Evolutionary conservation across 1,140 invertebrate species (phyloP), one percentile per base, ranked within the genome.

Genomic region (Brachionus rotundiformis): DNA sequence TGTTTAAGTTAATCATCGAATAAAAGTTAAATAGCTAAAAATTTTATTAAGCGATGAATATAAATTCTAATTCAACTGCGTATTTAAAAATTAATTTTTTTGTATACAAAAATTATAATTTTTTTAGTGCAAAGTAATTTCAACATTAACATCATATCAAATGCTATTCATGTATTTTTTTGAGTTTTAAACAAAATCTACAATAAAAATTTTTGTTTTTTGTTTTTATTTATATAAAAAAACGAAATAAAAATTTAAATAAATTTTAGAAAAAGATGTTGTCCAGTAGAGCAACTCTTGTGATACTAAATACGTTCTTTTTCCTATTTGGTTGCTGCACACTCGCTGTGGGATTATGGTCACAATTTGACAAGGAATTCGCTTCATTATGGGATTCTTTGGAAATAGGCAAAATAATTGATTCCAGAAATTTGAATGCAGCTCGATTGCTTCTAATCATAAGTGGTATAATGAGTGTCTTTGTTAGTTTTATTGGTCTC

Each of bases 361-460:
- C 76, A 33, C 76, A 79, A 59, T 79, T 59, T 59, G 76, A 79
- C 27, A 79, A 79, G n/a, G 36, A 79, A 39, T 79, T 79, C 25
- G 33, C 76, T 5, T 39, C 47, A 10, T 10, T 79, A 25, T 79
- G 76, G 76, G 54, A 79, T 54, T 33, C 76, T 19, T 63, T 79
- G 29, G 76, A 79, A 33, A 63, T 79, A 41, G 54, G 76, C 8
- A 79, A 59, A 63, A 59, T 79, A 23, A 59, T 79, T n/a, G 76
- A 79, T 19, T 47, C 76, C 3, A 54, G 33, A 33, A 63, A 49
- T 31, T 39, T 79, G n/a, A 79, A 79, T 63, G 47, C 44, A 19
- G 76, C 76, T 23, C 49, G 76, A 59, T 54, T 79, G 16, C 33
- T 79, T 8, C 19, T 79, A 13, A 79, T 79, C 16, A 63, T 59